phyloP scores from a whole-genome alignment of 2,797 vertebrate species.

The Gorsachius magnificus region DNA sequence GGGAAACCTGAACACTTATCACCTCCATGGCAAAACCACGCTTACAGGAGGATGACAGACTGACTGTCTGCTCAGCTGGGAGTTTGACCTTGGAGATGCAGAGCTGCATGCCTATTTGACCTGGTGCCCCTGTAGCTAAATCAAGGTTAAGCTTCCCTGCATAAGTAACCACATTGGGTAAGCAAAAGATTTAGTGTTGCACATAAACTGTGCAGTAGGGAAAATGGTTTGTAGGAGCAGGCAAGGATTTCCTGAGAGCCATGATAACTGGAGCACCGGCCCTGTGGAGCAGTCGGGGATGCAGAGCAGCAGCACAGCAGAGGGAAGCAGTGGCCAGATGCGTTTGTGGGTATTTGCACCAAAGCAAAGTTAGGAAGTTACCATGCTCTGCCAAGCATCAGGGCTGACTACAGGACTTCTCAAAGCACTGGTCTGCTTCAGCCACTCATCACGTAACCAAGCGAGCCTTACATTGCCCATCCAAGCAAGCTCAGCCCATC shows the following conservation, averaged over 20 bases:
- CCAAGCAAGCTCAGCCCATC: neutral
- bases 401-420: neutral
- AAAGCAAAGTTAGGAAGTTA: neutral
- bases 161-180: fast-evolving
- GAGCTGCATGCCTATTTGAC: neutral
- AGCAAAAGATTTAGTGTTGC: neutral
- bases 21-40: neutral
- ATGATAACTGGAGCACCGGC: neutral
- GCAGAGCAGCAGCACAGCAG: neutral
- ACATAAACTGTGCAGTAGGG: neutral
- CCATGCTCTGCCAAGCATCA: neutral
- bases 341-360: neutral
- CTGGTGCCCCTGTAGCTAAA: neutral
- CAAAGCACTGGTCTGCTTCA: neutral
- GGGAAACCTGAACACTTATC: neutral
- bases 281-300: neutral
- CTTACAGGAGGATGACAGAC: neutral
- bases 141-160: neutral
- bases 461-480: fast-evolving
- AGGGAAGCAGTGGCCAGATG: neutral
- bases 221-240: neutral
- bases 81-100: neutral
- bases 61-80: neutral
- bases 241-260: neutral
- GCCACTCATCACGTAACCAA: neutral